Conservation (phyloP, 1,140 invertebrate genomes). For the Ditylenchus dipsaci region DNA sequence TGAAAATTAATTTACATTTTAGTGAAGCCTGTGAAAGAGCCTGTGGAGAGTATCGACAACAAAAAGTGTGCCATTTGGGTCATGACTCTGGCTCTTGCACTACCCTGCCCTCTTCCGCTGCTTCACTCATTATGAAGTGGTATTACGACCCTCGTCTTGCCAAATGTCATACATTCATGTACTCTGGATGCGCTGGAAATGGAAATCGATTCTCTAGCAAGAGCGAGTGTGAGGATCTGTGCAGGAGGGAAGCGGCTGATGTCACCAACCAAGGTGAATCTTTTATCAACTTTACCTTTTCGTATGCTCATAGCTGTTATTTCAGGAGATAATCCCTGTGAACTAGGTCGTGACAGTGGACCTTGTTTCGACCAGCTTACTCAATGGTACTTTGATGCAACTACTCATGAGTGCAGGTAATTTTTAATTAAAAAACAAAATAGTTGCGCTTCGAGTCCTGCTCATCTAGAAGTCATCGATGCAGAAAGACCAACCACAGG, state of each 20-base stretch:
- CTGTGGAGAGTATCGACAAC: constrained; percentile 47
- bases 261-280: constrained; percentile 2
- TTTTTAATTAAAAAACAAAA: neutral
- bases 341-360: constrained; percentile 41
- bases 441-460: too few species aligned
- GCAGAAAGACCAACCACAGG: too few species aligned
- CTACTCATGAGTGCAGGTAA: constrained; percentile 61
- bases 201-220: constrained; percentile 49
- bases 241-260: constrained; percentile 36
- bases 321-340: constrained; percentile 31
- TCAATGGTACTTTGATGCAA: constrained; percentile 62
- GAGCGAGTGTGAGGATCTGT: constrained; percentile 51
- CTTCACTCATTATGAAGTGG: constrained; percentile 30
- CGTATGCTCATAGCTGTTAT: neutral
- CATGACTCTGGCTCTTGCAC: constrained; percentile 1
- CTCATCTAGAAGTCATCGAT: too few species aligned
- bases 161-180: constrained; percentile 51
- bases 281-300: neutral
- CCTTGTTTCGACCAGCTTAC: constrained; percentile 52
- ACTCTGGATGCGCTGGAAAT: constrained; percentile 54
- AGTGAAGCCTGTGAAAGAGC: constrained; percentile 50
- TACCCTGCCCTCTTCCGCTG: neutral
- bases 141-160: constrained; percentile 36
- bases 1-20: too few species aligned
- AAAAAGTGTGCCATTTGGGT: constrained; percentile 12